phyloP scores from a whole-genome alignment of 2,888 invertebrate genomes.

The Pristionchus entomophagus region DNA sequence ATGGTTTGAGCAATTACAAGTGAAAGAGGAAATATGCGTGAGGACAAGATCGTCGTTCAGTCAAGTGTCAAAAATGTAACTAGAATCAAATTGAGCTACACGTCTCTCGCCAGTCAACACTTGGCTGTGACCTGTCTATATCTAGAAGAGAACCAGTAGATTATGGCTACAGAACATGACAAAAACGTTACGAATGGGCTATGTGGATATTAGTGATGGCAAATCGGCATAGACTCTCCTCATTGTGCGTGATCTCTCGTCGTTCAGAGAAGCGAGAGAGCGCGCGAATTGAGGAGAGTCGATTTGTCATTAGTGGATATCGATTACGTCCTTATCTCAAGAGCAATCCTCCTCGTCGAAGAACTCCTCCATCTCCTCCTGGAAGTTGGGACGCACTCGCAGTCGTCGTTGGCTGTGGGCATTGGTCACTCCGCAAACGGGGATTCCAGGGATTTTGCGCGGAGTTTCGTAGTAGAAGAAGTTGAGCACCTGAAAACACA shows the following conservation, averaged over 20 bases:
- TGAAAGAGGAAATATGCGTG: too few species aligned
- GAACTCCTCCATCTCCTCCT: conserved; percentile 5
- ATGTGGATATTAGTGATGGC: too few species aligned
- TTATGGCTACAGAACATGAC: too few species aligned
- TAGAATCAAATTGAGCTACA: not conserved
- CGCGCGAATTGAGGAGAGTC: too few species aligned
- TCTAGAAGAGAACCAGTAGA: not conserved
- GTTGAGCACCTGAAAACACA: conserved; percentile 5
- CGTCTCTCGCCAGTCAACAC: not conserved
- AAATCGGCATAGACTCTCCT: too few species aligned
- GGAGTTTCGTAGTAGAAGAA: conserved; percentile 30
- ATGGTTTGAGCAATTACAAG: too few species aligned
- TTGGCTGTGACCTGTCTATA: not conserved
- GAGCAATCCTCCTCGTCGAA: not conserved
- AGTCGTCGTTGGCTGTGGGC: not conserved
- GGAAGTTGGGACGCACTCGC: not conserved
- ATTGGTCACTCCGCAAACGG: conserved; percentile 21
- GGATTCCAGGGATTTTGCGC: not conserved
- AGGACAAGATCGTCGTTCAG: too few species aligned
- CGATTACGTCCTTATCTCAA: too few species aligned
- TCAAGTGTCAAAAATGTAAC: not conserved
- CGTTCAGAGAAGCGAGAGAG: too few species aligned
- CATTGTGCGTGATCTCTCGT: too few species aligned
- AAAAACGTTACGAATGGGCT: too few species aligned
- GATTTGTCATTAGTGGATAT: too few species aligned